phyloP scores from a whole-genome alignment of 2,113 vertebrate species.

The Urocynchramus pylzowi region DNA sequence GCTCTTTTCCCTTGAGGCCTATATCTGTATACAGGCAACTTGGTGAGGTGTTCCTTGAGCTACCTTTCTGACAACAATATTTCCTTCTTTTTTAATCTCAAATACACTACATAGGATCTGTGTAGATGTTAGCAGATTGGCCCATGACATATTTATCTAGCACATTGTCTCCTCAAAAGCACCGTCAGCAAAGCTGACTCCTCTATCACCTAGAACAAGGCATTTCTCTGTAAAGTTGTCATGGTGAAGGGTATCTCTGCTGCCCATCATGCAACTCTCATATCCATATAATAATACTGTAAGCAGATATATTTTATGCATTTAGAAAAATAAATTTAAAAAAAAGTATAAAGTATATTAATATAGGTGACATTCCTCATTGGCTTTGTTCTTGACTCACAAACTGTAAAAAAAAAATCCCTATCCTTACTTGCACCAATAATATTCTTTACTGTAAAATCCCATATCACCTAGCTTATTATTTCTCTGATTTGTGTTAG shows the following conservation, averaged over 20 bases:
- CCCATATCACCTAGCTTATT: neutral
- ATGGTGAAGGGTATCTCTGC: neutral
- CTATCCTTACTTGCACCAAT: neutral
- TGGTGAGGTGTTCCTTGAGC: neutral
- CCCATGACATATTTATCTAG: neutral
- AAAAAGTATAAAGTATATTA: no score
- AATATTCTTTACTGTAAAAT: neutral
- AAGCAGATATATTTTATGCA: neutral
- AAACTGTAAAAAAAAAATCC: neutral
- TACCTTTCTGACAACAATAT: neutral
- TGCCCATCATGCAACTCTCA: neutral
- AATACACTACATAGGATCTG: neutral
- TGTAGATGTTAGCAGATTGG: neutral
- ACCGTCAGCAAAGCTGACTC: neutral
- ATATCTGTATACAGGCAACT: fast-evolving
- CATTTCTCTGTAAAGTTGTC: neutral
- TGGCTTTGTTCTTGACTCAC: neutral
- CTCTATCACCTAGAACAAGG: neutral
- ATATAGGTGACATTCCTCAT: neutral
- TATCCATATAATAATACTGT: neutral
- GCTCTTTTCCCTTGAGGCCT: neutral
- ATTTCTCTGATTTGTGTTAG: neutral
- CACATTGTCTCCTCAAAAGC: neutral
- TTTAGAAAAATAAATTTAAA: neutral
- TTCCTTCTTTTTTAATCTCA: neutral